phyloP scores from a whole-genome alignment of 23 tunicate genomes.

The Trididemnum clinides region DNA sequence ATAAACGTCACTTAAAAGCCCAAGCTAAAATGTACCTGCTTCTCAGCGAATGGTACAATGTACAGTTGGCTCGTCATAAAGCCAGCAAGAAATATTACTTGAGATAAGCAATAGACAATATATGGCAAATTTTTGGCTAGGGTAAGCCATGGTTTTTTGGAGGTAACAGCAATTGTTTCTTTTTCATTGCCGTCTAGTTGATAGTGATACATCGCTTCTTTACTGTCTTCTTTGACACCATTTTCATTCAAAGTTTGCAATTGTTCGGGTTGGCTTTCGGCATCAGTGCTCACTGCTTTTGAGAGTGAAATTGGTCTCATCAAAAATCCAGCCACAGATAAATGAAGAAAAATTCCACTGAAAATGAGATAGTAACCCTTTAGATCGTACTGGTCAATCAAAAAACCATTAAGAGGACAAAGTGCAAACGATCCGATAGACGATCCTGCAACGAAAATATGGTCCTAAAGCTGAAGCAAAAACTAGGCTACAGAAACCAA shows the following conservation, averaged over 20 bases:
- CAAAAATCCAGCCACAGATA: constrained; percentile 64
- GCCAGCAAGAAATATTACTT: constrained; percentile 77
- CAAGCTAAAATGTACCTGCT: constrained; percentile 71
- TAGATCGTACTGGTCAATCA: constrained; percentile 42
- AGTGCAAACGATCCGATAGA: constrained; percentile 75
- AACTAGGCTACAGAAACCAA: too few species aligned
- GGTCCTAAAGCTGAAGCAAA: too few species aligned
- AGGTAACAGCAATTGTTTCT: neutral
- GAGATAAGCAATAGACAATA: constrained; percentile 71
- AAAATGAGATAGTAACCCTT: constrained; percentile 66
- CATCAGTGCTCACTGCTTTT: neutral
- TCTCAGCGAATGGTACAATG: constrained; percentile 80
- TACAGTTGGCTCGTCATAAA: constrained; percentile 69
- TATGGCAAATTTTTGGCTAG: constrained; percentile 46
- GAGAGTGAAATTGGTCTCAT: constrained; percentile 36
- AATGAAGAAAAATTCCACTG: constrained; percentile 64
- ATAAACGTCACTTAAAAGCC: too few species aligned
- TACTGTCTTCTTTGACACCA: neutral
- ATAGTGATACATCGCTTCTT: neutral
- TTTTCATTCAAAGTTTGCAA: neutral
- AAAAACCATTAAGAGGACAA: constrained; percentile 67
- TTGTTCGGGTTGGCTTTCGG: neutral
- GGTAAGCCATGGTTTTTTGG: neutral
- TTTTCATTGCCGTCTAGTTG: neutral
- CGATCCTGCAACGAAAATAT: constrained; percentile 45